Conservation (phyloP, 2,113 vertebrate species). For the Cynoglossus semilaevis region DNA sequence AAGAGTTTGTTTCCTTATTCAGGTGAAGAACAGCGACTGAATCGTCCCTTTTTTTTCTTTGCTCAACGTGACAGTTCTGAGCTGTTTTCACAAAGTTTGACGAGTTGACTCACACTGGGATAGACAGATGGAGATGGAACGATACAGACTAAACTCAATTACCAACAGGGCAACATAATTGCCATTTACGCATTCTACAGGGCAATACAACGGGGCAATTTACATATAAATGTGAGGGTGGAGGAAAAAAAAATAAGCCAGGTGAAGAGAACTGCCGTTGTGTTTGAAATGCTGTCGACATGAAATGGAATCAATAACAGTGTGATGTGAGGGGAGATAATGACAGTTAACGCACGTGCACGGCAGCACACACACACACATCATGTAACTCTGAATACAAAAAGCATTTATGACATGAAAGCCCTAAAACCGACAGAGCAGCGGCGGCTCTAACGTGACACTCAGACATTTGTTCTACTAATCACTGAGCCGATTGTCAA, state of each 20-base stretch:
- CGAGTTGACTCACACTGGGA: constrained; percentile 23
- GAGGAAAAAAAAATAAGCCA: neutral
- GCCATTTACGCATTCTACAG: constrained; percentile 38
- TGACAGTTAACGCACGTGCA: constrained; percentile 5
- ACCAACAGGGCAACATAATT: constrained; percentile 28
- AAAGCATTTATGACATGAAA: constrained; percentile 40
- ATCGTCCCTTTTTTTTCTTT: constrained; percentile 25
- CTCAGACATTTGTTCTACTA: constrained; percentile 67
- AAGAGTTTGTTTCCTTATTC: too few species aligned
- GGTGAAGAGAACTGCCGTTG: constrained; percentile 13
- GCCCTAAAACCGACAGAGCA: constrained; percentile 48
- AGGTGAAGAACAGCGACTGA: neutral
- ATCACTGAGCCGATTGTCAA: constrained; percentile 56
- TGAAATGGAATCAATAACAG: constrained; percentile 25
- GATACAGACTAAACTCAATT: constrained; percentile 24
- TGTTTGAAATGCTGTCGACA: constrained; percentile 16
- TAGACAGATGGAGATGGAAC: constrained; percentile 37
- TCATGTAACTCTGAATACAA: constrained; percentile 39
- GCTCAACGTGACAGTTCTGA: constrained; percentile 24
- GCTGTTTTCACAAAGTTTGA: constrained; percentile 36
- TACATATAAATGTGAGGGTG: constrained; percentile 36
- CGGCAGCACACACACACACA: constrained; percentile 3
- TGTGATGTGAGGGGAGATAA: constrained; percentile 36
- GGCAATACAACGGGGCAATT: constrained; percentile 35
- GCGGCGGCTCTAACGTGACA: constrained; percentile 56